phyloP scores from a whole-genome alignment of 2,113 vertebrate genomes.

The Nothobranchius kuhntae region DNA sequence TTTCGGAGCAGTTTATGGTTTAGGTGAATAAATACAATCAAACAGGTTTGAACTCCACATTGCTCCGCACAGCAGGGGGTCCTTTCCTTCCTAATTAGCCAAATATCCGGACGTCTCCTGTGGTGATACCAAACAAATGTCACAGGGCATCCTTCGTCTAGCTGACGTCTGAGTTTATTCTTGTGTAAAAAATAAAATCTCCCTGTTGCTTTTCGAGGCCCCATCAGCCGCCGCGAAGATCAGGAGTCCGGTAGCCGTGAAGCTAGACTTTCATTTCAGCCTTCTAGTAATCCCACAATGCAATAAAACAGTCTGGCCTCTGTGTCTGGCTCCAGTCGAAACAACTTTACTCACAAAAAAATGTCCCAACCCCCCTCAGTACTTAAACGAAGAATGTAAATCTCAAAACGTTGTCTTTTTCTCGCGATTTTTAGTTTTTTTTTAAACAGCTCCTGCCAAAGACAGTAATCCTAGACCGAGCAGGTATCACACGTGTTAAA shows the following conservation, averaged over 20 bases:
- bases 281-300: conserved; percentile 69
- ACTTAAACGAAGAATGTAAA: conserved; percentile 68
- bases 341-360: conserved; percentile 69
- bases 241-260: conserved; percentile 63
- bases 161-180: conserved; percentile 39
- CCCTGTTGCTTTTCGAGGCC: conserved; percentile 63
- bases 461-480: conserved; percentile 44
- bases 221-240: conserved; percentile 49
- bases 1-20: conserved; percentile 4
- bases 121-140: conserved; percentile 52
- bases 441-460: conserved; percentile 30
- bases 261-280: conserved; percentile 74
- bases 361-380: conserved; percentile 24
- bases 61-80: conserved; percentile 19
- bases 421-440: conserved; percentile 31
- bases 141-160: conserved; percentile 40
- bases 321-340: conserved; percentile 72
- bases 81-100: conserved; percentile 54
- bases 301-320: conserved; percentile 78
- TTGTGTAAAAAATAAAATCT: conserved; percentile 43
- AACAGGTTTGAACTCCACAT: conserved; percentile 27
- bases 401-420: conserved; percentile 38
- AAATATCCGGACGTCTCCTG: conserved; percentile 44
- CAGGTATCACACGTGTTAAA: conserved; percentile 41
- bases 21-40: conserved; percentile 9